A percentile compares a stretch with the other conserved stretches of the same genome.
phyloP scores from a whole-genome alignment of 2,888 invertebrate species.

The Drosophila acutilabella region DNA sequence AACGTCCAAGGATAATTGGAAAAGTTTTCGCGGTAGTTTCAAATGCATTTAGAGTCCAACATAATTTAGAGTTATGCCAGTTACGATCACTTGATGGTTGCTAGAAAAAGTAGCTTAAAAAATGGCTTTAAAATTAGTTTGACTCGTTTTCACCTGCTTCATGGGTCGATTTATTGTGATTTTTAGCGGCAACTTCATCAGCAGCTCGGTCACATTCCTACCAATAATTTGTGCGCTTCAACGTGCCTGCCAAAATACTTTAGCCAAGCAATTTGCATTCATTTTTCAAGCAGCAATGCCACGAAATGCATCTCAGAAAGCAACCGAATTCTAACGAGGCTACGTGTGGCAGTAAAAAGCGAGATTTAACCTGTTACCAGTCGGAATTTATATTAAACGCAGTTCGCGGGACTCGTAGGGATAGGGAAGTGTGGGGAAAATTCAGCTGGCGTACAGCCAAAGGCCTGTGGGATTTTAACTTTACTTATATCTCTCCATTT shows the following conservation, averaged over 20 bases:
- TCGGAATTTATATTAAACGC: slow-evolving; percentile 69
- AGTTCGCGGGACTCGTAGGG: slow-evolving; percentile 3
- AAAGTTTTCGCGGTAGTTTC: slow-evolving; percentile 45
- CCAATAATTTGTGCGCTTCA: slow-evolving; percentile 47
- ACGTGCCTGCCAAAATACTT: slow-evolving; percentile 54
- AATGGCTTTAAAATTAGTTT: too few species aligned
- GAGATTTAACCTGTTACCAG: slow-evolving; percentile 68
- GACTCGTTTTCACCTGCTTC: background rate
- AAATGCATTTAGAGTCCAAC: slow-evolving; percentile 25
- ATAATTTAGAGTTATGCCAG: background rate
- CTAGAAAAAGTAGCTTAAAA: too few species aligned
- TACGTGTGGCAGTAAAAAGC: slow-evolving; percentile 59
- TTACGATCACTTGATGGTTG: too few species aligned
- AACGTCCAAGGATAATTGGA: slow-evolving; percentile 43
- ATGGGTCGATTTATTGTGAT: slow-evolving; percentile 3
- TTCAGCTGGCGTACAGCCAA: slow-evolving; percentile 54
- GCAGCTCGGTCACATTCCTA: slow-evolving; percentile 12
- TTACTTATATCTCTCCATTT: slow-evolving; percentile 18
- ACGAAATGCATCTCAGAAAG: slow-evolving; percentile 53
- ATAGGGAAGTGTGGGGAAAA: background rate
- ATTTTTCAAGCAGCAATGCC: slow-evolving; percentile 42
- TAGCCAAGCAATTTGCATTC: slow-evolving; percentile 60
- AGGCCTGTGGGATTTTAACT: slow-evolving; percentile 6
- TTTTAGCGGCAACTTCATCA: slow-evolving; percentile 6
- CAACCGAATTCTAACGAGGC: slow-evolving; percentile 41